A percentile compares a stretch with the other conserved stretches of the same genome.
Evolutionary conservation across 2,888 invertebrate genomes (phyloP).

Genomic region (Oscheius onirici): DNA sequence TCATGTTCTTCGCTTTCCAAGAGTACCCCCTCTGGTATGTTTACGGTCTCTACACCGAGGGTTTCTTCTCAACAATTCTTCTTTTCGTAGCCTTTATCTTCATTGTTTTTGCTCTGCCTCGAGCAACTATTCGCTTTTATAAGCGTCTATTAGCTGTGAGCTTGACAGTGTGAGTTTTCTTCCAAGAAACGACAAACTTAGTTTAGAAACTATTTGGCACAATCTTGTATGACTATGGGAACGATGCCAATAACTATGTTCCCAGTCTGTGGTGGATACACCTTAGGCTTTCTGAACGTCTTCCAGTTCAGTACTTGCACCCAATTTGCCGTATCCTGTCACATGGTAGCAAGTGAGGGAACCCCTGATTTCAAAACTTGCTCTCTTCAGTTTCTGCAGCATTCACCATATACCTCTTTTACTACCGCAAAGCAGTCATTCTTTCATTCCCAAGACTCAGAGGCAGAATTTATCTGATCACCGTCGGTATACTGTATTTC

Average conservation of each 20-base stretch:
- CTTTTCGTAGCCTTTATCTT: conserved; percentile 4
- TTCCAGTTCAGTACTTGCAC: conserved; percentile 10
- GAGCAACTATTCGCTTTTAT: background rate
- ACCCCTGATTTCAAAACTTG: background rate
- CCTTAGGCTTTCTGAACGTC: background rate
- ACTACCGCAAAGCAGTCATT: background rate
- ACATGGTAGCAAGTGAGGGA: background rate
- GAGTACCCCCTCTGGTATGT: conserved; percentile 10
- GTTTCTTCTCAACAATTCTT: background rate
- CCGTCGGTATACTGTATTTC: background rate
- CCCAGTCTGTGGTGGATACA: conserved; percentile 27
- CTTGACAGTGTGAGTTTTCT: background rate
- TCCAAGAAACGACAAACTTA: background rate
- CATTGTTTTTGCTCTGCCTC: background rate
- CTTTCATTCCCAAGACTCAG: background rate
- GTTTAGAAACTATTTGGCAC: conserved; percentile 17
- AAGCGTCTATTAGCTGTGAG: background rate
- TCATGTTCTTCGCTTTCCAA: background rate
- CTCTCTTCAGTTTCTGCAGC: conserved; percentile 1
- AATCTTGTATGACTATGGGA: conserved; percentile 8
- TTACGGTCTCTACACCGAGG: background rate
- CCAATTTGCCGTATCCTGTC: conserved; percentile 15
- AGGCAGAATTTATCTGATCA: background rate
- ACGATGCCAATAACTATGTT: conserved; percentile 23
- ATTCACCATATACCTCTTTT: conserved; percentile 5